Base-by-base conservation (phyloP, 2,113 vertebrate genomes). In the Spizaetus ornatus region DNA sequence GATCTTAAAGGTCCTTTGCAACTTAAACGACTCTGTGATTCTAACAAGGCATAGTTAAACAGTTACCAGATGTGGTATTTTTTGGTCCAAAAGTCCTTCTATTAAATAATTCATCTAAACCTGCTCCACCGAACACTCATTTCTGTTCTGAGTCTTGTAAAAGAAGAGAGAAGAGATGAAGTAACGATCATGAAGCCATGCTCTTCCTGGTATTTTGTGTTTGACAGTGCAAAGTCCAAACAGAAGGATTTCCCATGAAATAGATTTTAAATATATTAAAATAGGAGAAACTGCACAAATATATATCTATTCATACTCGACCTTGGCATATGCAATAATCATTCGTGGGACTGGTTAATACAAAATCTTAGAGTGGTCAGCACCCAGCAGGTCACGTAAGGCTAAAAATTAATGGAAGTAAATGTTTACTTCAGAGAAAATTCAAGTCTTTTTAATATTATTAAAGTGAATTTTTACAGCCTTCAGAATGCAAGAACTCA, bases 271-370 rank as follows among this genome's bases (percentile, higher is more conserved):
- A 74, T 9, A 17, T 32, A 34, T 17, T 38, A 7, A 80, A 58
- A 38, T 29, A 50, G 6, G 34, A 58, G 21, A 63, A 79, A 70
- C 10, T 47, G 11, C 8, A 69, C 8, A 63, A 56, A 45, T 55
- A 40, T 11, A 4, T 69, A 26, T 15, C 5, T 56, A 23, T 94
- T 74, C 22, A 34, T 65, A 32, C 6, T 55, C 27, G 48, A 5
- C 11, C 8, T 63, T 65, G 6, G 1, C 4, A 45, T 43, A 42
- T 56, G 4, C 0, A 1, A 50, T n/a, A n/a, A 25, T 77, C 11
- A 50, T 11, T 73, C 47, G 17, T 62, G 31, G 61, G 16, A 38
- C 7, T 10, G 25, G 7, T 52, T 58, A 52, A 50, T 77, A 65
- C 15, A 59, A 58, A 50, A n/a, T 43, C 10, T 58, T 55, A 26